These are phyloP conservation scores for Forbesichthys papilliferus DNA, from an alignment of 2,113 vertebrate genomes.

Conservation along the genomic window DNA sequence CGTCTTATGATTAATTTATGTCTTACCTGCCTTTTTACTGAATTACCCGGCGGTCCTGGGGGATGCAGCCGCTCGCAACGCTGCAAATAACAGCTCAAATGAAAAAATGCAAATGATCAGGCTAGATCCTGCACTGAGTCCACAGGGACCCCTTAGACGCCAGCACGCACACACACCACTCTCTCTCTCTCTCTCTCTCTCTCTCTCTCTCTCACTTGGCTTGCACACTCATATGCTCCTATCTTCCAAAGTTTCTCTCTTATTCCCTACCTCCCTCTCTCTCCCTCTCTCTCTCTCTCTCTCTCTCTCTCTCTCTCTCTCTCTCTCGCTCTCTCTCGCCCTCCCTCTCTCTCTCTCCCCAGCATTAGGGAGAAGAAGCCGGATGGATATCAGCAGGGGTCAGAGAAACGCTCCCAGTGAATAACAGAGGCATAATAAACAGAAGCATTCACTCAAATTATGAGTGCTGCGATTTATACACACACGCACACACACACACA, in stretches of 20 bases:
- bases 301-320: conserved; percentile 17
- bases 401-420: conserved; percentile 67
- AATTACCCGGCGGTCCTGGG: conserved; percentile 64
- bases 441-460: conserved; percentile 75
- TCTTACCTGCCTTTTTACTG: conserved; percentile 76
- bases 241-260: conserved; percentile 3
- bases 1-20: conserved; percentile 73
- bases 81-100: conserved; percentile 76
- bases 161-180: conserved; percentile 22
- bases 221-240: background rate
- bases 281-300: background rate
- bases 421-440: conserved; percentile 73
- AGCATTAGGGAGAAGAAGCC: conserved; percentile 51
- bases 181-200: background rate
- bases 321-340: conserved; percentile 13
- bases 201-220: conserved; percentile 20
- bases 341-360: conserved; percentile 29
- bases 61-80: conserved; percentile 61
- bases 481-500: conserved; percentile 34
- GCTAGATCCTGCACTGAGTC: conserved; percentile 60
- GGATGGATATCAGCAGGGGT: conserved; percentile 72
- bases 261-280: conserved; percentile 17
- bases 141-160: conserved; percentile 58
- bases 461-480: conserved; percentile 68
- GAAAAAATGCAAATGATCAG: conserved; percentile 77